Evolutionary conservation across 37 sponge, comb jelly and placozoan genomes (phyloP).

Genomic region (Cladorhizidae sp.): DNA sequence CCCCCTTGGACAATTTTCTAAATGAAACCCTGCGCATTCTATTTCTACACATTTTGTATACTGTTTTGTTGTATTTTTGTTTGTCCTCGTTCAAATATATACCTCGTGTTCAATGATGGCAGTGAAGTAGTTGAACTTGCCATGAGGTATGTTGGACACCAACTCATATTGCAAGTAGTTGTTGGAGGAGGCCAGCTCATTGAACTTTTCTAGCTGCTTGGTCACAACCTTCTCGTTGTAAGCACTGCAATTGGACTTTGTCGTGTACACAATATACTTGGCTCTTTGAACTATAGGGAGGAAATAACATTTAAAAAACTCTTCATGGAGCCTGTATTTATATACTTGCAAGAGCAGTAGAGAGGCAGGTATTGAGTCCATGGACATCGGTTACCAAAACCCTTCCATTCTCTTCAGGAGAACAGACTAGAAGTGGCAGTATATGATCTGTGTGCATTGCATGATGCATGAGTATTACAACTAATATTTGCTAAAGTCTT

Average conservation of each 20-base stretch:
- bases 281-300: conserved; percentile 16
- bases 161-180: not conserved
- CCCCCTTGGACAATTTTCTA: too few relatives aligned
- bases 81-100: not conserved
- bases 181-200: not conserved
- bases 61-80: not conserved
- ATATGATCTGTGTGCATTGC: too few relatives aligned
- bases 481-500: too few relatives aligned
- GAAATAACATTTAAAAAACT: too few relatives aligned
- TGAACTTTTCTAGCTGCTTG: not conserved
- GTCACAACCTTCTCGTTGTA: conserved; percentile 20
- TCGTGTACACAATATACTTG: conserved; percentile 15
- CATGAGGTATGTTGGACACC: not conserved
- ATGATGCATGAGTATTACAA: too few relatives aligned
- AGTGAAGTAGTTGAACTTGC: not conserved
- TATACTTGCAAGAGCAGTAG: too few relatives aligned
- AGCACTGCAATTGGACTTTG: conserved; percentile 5
- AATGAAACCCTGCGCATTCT: too few relatives aligned
- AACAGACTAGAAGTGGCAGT: too few relatives aligned
- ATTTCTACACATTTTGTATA: not conserved
- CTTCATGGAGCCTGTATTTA: too few relatives aligned
- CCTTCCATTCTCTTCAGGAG: too few relatives aligned
- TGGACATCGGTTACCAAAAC: too few relatives aligned
- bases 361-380: too few relatives aligned
- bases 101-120: conserved; percentile 27